Evolutionary conservation across 2,797 vertebrate genomes (phyloP), one percentile per base, ranked within the genome.

Genomic region (Sternarchorhynchus goeldii): DNA sequence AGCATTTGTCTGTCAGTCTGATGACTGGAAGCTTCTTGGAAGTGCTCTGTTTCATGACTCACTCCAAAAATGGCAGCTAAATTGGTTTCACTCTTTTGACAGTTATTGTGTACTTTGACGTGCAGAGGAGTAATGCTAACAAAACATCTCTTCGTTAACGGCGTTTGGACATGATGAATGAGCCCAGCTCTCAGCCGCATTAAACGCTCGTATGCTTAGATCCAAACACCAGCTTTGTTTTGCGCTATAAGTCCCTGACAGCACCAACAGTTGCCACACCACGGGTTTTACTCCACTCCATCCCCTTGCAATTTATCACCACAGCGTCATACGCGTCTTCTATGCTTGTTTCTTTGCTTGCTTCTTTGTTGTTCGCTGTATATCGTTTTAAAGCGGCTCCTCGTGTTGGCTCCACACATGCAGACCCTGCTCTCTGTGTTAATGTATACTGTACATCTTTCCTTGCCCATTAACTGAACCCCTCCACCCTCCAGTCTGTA

Each of bases 21-120:
- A 65, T 39, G 0, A 8, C 73, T 71, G 55, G 10, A 72, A 82
- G 53, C 58, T 21, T 68, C 66, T 25, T 65, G 73, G 73, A 80
- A 68, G 77, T 84, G 82, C 64, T 78, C 77, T 79, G 74, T 75
- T 75, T 39, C 71, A 21, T 68, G 79, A 88, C 76, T 90, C 81
- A 85, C 77, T 79, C 85, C 73, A 76, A 78, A 70, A 31, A 68
- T 63, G 66, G 78, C 82, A 64, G 83, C 82, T 71, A 77, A 80
- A 86, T 87, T 88, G 85, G 58, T 80, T 76, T 87, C 66, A 45
- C 39, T 76, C 83, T 81, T 81, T 81, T 77, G 73, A 87, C 88
- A 82, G 68, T 84, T 63, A 16, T 84, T 81, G 82, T 82, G 50
- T 41, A n/a, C 79, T 85, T 85, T 83, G 83, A 84, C 76, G 73